Evolutionary conservation across 64 coral and sea anemone species (phyloP), one percentile per base, ranked within the genome.

Genomic region (Montipora sp.): DNA sequence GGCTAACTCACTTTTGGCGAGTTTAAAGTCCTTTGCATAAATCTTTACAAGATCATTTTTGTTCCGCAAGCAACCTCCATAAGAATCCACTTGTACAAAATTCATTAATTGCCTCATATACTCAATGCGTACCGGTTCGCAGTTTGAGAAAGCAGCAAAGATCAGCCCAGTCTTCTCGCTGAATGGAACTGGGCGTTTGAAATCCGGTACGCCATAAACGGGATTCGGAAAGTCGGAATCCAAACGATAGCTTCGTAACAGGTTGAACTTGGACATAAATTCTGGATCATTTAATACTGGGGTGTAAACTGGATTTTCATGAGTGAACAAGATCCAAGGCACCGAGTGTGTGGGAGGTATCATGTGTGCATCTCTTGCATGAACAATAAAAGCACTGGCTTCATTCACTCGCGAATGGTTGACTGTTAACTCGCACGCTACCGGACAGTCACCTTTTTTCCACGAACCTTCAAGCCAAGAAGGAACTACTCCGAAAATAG

Each of bases 61-160:
- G 69, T 94, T 94, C 11, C 48, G 23, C 18, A 90, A 20, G 89
- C 93, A 94, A 3, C 8, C 47, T 43, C 93, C 53, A 57, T 57
- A 57, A 57, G 53, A 57, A 57, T 57, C 53, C 53, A 57, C 53
- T 57, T 6, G 53, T 88, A 90, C 76, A 80, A 78, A 77, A 47
- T 90, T 44, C 93, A 94, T 90, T 3, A 94, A 73, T 36, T 94
- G 45, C 20, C 51, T 83, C 55, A 94, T 19, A 48, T 94, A 94
- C 43, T 63, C 81, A 22, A 50, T 57, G 53, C 53, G 53, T 0
- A 57, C 53, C 53, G 53, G 53, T 57, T 57, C 53, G 11, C 53
- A 57, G 3, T 57, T 57, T 57, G 53, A 57, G 53, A 57, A 57
- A 57, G 53, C 53, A 57, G 53, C 53, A 57, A 90, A 27, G 27